Percentiles rank a stretch among this genome's conserved stretches.
Conservation (phyloP, 2,797 vertebrate species). For the Bryconaethiops microstoma region DNA sequence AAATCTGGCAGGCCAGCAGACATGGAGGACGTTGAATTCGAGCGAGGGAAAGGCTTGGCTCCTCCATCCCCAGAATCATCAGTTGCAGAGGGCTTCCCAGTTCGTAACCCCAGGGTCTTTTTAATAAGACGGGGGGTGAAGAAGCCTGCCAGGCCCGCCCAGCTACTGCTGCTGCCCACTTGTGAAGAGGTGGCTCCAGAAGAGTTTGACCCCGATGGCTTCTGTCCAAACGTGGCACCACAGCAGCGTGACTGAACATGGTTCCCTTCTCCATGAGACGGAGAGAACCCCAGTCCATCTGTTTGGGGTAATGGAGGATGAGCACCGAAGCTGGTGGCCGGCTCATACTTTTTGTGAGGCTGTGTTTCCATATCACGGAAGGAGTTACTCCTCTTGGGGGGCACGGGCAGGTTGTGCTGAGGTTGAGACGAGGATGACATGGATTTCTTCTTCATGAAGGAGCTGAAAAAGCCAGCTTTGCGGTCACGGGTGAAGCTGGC, state of each 20-base stretch:
- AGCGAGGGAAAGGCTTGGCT: conserved; percentile 88
- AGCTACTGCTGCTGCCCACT: conserved; percentile 82
- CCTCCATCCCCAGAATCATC: conserved; percentile 80
- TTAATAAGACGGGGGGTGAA: conserved; percentile 98
- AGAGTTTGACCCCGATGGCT: conserved; percentile 76
- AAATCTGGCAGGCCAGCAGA: conserved; percentile 94
- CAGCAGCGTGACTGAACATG: conserved; percentile 89
- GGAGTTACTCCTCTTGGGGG: conserved; percentile 96
- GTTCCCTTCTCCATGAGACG: conserved; percentile 85
- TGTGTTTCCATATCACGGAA: conserved; percentile 98
- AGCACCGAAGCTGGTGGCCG: conserved; percentile 85
- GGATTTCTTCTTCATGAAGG: conserved; percentile 96
- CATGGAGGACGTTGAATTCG: conserved; percentile 99
- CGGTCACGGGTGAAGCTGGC: conserved; percentile 93
- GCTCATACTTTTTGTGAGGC: conserved; percentile 96
- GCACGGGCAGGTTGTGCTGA: conserved; percentile 89
- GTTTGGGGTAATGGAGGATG: conserved; percentile 85
- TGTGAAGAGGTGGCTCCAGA: conserved; percentile 75
- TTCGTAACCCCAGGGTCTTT: conserved; percentile 94
- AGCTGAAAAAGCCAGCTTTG: conserved; percentile 98
- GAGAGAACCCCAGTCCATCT: conserved; percentile 83
- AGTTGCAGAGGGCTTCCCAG: conserved; percentile 85
- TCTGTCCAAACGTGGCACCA: conserved; percentile 89
- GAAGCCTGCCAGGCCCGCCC: conserved; percentile 95
- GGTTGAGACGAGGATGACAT: conserved; percentile 74